phyloP scores from a whole-genome alignment of 1,140 invertebrate species.

The Stegodyphus mimosarum region DNA sequence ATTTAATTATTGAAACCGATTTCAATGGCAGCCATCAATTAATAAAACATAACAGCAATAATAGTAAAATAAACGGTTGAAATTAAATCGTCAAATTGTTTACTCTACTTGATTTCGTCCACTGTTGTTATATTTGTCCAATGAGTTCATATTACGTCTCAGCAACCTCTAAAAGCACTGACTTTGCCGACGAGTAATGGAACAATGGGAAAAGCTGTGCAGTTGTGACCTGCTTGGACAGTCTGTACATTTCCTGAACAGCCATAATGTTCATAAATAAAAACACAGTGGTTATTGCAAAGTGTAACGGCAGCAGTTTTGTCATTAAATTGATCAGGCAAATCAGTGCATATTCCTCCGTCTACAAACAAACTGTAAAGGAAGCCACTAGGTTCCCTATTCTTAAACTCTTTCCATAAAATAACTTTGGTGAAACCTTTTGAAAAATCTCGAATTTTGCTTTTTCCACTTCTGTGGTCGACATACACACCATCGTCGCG shows the following conservation, averaged over 20 bases:
- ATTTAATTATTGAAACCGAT: too few relatives aligned
- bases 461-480: slow-evolving; percentile 1
- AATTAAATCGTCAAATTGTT: too few relatives aligned
- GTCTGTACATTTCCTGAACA: slow-evolving; percentile 23
- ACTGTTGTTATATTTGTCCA: too few relatives aligned
- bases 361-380: slow-evolving; percentile 20
- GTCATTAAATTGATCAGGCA: slow-evolving; percentile 49
- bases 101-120: too few relatives aligned
- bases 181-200: slow-evolving; percentile 1
- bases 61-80: too few relatives aligned
- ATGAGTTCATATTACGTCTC: background rate
- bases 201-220: slow-evolving; percentile 11
- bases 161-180: slow-evolving; percentile 47
- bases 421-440: slow-evolving; percentile 50
- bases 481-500: slow-evolving; percentile 39
- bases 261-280: slow-evolving; percentile 42
- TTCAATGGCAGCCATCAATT: too few relatives aligned
- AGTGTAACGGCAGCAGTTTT: slow-evolving; percentile 39
- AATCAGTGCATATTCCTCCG: slow-evolving; percentile 50
- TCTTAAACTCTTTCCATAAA: slow-evolving; percentile 28
- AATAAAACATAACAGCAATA: too few relatives aligned
- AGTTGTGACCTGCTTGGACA: slow-evolving; percentile 32
- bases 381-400: slow-evolving; percentile 12
- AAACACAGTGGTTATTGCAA: slow-evolving; percentile 46
- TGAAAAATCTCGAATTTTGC: slow-evolving; percentile 36